Base-by-base conservation (phyloP, 2,888 invertebrate species). In the Lamproptera curius region DNA sequence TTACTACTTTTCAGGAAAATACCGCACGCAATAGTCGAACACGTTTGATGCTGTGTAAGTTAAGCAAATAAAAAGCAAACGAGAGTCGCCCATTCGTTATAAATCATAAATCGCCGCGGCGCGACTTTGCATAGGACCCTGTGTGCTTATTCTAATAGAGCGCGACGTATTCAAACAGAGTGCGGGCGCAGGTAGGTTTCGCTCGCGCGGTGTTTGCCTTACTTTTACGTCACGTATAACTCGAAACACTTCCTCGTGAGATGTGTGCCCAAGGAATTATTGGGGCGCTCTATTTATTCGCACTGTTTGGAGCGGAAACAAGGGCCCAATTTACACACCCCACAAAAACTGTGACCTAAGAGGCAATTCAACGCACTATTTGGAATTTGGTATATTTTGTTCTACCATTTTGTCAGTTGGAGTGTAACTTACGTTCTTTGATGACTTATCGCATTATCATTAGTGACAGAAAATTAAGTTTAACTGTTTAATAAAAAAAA, bases 401-500 rank as follows among this genome's bases (percentile, higher is more conserved):
- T n/a, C n/a, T n/a, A n/a, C n/a, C n/a, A 23, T 23, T 23, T 28
- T 28, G 28, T 28, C 2, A 2, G n/a, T 10, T 28, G 9, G 2
- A 28, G 4, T 2, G 10, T 2, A 13, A 11, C 31, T 31, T 28
- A 41, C 17, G 17, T 6, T 33, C 9, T 33, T 33, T 41, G 41
- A 41, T 42, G 10, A 34, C 13, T 35, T 34, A 35, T 20, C 20
- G 10, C 34, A 42, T 42, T 34, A 42, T 35, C 34, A 35, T 42
- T 34, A 42, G 20, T 10, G 23, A 20, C 14, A 34, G 34, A 20
- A 42, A 17, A 28, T 15, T 16, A 40, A 26, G 2, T 6, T 9
- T 8, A 10, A 10, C n/a, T 2, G 9, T 10, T 2, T 2, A 28
- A n/a, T 2, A 10, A 28, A 28, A 28, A 28, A 28, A n/a, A n/a